phyloP scores from a whole-genome alignment of 2,113 vertebrate genomes.

The Corynorhinus townsendii region DNA sequence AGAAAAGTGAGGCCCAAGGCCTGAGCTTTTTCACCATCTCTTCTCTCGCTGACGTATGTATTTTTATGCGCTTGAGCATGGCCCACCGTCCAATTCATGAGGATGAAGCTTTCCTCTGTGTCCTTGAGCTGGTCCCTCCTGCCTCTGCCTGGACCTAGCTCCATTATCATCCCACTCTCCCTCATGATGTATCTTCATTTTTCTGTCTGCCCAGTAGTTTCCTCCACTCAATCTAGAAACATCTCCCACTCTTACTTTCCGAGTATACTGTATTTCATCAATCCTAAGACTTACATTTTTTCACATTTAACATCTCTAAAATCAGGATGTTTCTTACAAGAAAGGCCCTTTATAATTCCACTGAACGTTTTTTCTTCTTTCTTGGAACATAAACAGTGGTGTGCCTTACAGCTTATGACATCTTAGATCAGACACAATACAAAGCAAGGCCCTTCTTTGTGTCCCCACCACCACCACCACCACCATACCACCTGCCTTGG shows the following conservation, averaged over 20 bases:
- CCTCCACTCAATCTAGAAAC: not conserved
- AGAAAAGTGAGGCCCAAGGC: not conserved
- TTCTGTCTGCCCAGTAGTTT: not conserved
- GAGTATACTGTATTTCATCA: not conserved
- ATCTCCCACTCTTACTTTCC: not conserved
- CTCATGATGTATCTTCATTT: not conserved
- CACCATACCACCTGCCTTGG: not conserved
- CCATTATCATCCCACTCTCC: not conserved
- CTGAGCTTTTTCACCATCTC: not conserved
- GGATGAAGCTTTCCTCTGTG: not conserved
- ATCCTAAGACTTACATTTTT: not conserved
- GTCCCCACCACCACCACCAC: too few species aligned
- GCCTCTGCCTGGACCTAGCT: not conserved
- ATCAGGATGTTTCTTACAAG: not conserved
- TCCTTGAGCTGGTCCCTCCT: not conserved
- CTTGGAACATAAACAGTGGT: not conserved
- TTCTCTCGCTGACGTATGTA: not conserved
- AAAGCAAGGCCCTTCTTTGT: not conserved
- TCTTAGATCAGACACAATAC: not conserved
- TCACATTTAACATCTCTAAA: not conserved
- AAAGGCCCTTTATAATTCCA: not conserved
- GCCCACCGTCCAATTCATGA: accelerated
- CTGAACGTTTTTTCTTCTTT: not conserved
- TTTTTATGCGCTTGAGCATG: not conserved
- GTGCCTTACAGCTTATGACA: not conserved